Percentiles rank a stretch among this genome's conserved stretches.
phyloP scores from a whole-genome alignment of 37 sponge, comb jelly and placozoan genomes.

The Bolinopsis microptera region DNA sequence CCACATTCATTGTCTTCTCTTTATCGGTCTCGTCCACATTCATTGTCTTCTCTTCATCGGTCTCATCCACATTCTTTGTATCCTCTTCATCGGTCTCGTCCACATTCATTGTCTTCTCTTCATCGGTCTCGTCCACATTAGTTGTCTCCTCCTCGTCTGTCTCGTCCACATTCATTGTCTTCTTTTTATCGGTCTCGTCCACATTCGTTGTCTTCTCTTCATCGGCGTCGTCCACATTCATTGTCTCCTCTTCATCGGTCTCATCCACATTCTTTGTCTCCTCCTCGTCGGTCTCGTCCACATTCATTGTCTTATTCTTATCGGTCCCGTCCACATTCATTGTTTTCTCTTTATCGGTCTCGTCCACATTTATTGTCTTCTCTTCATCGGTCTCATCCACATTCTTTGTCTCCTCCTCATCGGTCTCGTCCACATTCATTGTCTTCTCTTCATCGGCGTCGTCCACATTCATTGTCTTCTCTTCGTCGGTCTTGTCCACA shows the following conservation, averaged over 20 bases:
- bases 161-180: not conserved
- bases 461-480: too few relatives aligned
- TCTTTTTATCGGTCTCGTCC: not conserved
- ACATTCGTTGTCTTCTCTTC: not conserved
- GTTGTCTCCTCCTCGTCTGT: not conserved
- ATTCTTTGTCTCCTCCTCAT: not conserved
- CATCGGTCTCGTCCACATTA: not conserved
- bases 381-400: conserved; percentile 9
- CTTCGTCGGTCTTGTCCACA: not conserved
- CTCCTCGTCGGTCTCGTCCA: not conserved
- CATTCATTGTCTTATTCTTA: not conserved
- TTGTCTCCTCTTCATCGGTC: not conserved
- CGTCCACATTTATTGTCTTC: not conserved
- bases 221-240: not conserved
- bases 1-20: not conserved
- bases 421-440: not conserved
- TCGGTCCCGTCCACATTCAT: not conserved
- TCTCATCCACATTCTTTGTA: not conserved
- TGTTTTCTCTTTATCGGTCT: not conserved
- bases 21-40: not conserved
- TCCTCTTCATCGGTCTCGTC: not conserved
- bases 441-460: not conserved
- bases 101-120: not conserved
- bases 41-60: not conserved
- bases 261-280: not conserved